phyloP scores from a whole-genome alignment of 1,140 invertebrate species.

The Caenorhabditis brenneri region DNA sequence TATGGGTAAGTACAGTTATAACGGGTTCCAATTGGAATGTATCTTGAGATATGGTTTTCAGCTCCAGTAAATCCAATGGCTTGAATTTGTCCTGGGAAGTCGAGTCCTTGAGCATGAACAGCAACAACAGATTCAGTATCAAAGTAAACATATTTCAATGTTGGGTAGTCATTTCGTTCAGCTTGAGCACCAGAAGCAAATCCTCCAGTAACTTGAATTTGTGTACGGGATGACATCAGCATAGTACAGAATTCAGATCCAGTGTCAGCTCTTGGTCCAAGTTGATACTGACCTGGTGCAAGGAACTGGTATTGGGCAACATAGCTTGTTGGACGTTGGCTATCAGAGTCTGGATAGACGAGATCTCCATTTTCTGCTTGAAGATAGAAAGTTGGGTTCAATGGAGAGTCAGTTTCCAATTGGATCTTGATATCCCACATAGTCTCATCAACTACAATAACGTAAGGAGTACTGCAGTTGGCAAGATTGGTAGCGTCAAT shows the following conservation, averaged over 20 bases:
- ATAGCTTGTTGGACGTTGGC: neutral
- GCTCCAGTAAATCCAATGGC: conserved; percentile 28
- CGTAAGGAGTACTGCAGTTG: conserved; percentile 24
- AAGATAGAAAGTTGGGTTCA: conserved; percentile 49
- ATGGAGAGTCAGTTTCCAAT: neutral
- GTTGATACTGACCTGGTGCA: neutral
- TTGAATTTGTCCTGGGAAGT: conserved; percentile 42
- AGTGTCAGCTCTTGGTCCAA: conserved; percentile 1
- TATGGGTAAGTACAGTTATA: conserved; percentile 55
- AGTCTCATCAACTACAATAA: conserved; percentile 51
- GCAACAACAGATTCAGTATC: conserved; percentile 25
- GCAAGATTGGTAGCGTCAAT: conserved; percentile 40
- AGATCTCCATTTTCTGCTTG: conserved; percentile 23
- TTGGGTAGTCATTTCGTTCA: conserved; percentile 39
- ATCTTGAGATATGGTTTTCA: conserved; percentile 43
- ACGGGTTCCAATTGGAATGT: conserved; percentile 37
- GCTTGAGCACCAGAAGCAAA: conserved; percentile 26
- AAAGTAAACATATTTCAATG: neutral
- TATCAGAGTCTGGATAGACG: neutral
- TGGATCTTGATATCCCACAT: conserved; percentile 45
- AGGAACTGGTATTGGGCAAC: neutral
- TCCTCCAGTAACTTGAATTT: conserved; percentile 39
- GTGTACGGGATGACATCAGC: neutral
- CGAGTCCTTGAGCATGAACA: conserved; percentile 33
- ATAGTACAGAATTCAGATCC: neutral